Conservation (phyloP, 2,113 vertebrate genomes). For the Takifugu bimaculatus region DNA sequence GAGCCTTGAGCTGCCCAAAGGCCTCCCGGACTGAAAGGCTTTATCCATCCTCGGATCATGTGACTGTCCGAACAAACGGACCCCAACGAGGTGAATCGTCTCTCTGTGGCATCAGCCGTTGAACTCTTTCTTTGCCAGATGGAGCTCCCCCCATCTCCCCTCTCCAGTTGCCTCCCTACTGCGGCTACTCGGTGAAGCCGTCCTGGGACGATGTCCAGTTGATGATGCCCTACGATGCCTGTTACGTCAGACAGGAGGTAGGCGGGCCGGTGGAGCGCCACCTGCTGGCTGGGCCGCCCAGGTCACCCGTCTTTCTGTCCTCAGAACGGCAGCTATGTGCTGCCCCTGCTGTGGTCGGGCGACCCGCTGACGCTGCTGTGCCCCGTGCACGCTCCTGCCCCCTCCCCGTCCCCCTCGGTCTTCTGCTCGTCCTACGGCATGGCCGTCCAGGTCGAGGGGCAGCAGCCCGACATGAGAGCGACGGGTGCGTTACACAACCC, state of each 20-base stretch:
- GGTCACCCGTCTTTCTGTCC: background rate
- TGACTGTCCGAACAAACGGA: too few species aligned
- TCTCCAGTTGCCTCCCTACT: slow-evolving; percentile 63
- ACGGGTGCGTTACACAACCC: slow-evolving; percentile 30
- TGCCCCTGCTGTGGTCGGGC: slow-evolving; percentile 72
- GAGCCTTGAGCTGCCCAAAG: background rate
- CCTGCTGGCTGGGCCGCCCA: too few species aligned
- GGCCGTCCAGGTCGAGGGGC: slow-evolving; percentile 47
- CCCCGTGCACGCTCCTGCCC: slow-evolving; percentile 31
- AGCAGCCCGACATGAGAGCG: slow-evolving; percentile 34
- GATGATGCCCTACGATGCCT: slow-evolving; percentile 66
- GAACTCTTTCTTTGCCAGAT: slow-evolving; percentile 39
- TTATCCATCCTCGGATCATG: too few species aligned
- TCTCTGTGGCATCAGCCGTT: background rate
- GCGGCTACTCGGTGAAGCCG: slow-evolving; percentile 62
- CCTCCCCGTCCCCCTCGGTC: slow-evolving; percentile 22
- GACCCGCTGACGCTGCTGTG: slow-evolving; percentile 69
- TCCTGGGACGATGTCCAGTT: slow-evolving; percentile 57
- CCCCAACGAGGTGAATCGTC: too few species aligned
- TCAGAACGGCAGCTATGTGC: slow-evolving; percentile 70
- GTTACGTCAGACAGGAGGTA: slow-evolving; percentile 72
- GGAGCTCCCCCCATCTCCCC: slow-evolving; percentile 57
- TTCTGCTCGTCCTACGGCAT: slow-evolving; percentile 66
- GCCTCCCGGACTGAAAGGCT: background rate
- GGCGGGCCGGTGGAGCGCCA: background rate